Evolutionary conservation across 2,113 vertebrate species (phyloP), one percentile per base, ranked within the genome.

Genomic region (Indicator indicator): DNA sequence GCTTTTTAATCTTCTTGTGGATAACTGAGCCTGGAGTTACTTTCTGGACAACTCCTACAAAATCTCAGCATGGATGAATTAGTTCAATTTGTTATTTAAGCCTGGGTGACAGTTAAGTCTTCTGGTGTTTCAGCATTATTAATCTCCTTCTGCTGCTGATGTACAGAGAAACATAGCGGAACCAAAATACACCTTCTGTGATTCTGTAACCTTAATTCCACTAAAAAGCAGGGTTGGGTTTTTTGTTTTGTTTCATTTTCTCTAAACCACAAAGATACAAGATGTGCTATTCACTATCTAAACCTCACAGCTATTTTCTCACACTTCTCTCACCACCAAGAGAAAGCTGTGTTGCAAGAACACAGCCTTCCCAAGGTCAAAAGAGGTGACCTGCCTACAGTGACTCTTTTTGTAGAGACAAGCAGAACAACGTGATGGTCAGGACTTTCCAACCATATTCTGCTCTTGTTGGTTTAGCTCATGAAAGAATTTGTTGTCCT

Each of bases 261-360:
- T 23, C 44, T 59, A 40, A 86, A 80, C 11, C 17, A 50, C 36
- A 63, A 69, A 55, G 26, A 91, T 65, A 88, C 14, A 94, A 83
- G 27, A 33, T 84, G 42, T 85, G 60, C 67, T 93, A 74, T 83
- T 94, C 83, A 32, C 28, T 68, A 64, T 12, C 82, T 94, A 75
- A 82, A 73, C 65, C 40, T 56, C 69, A 40, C 6, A 28, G 42
- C 18, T 83, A 38, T 95, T 86, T 93, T 93, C 94, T 87, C 70
- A 73, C 18, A 16, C 44, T 60, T 19, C 67, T 95, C 48, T 85
- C 64, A 63, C 27, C 30, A 33, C 55, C 30, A 46, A 86, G 93
- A 70, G 90, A 96, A 95, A 97, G 83, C 91, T 90, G 46, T 91
- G 77, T 88, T 88, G 85, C 87, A 89, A 91, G 89, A 80, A 75